Evolutionary conservation across 2,888 invertebrate genomes (phyloP).

Genomic region (Allygus modestus): DNA sequence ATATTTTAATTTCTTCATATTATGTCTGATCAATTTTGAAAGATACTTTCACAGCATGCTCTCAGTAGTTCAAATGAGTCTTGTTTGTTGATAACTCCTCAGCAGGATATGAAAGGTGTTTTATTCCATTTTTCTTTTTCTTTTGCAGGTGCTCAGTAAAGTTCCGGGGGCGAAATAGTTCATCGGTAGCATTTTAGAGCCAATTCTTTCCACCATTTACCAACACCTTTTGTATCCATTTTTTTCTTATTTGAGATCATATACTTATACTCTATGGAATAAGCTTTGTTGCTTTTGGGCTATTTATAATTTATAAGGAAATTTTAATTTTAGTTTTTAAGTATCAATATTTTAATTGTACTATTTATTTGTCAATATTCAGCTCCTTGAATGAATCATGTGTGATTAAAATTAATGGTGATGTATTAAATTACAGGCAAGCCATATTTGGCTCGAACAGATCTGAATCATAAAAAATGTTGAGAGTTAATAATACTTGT

Average conservation of each 20-base stretch:
- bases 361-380: not conserved
- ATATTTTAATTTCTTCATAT: too few species aligned
- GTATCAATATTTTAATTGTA: not conserved
- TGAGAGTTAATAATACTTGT: not conserved
- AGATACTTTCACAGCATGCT: too few species aligned
- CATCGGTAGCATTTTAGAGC: conserved; percentile 9
- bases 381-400: not conserved
- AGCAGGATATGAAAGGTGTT: too few species aligned
- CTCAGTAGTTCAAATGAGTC: too few species aligned
- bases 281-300: not conserved
- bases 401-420: too few species aligned
- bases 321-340: not conserved
- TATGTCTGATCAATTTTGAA: too few species aligned
- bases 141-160: conserved; percentile 75
- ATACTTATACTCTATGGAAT: not conserved
- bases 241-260: not conserved
- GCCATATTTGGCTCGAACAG: not conserved
- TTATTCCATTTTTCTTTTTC: not conserved
- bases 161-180: conserved; percentile 76
- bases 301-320: not conserved
- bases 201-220: not conserved
- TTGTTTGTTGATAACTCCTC: too few species aligned
- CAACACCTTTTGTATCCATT: not conserved
- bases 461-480: not conserved
- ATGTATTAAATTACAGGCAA: not conserved